A percentile compares a stretch with the other conserved stretches of the same genome.
Conservation (phyloP, 2,888 invertebrate genomes). For the Pammene aurita region DNA sequence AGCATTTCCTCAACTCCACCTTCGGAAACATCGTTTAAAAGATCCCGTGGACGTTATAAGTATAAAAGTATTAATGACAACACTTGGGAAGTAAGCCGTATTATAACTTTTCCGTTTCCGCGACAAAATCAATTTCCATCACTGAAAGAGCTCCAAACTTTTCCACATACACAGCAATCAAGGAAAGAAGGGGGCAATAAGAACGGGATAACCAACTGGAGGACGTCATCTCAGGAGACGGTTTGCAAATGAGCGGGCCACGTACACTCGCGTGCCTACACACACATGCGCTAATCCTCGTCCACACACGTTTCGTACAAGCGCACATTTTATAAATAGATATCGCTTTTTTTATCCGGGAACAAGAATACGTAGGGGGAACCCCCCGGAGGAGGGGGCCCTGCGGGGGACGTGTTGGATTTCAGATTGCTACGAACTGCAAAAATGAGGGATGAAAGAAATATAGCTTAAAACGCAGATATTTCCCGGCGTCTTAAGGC, state of each 20-base stretch:
- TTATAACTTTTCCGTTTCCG: constrained; percentile 71
- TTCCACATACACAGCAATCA: constrained; percentile 80
- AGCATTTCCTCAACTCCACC: constrained; percentile 15
- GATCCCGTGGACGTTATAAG: constrained; percentile 33
- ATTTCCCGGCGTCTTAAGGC: constrained; percentile 83
- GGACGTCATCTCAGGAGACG: constrained; percentile 83
- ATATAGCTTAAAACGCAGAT: constrained; percentile 85
- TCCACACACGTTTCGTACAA: constrained; percentile 73
- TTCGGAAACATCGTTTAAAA: constrained; percentile 30
- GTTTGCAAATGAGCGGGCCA: constrained; percentile 82
- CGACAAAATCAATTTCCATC: constrained; percentile 76
- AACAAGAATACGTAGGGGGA: constrained; percentile 79
- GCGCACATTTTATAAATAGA: constrained; percentile 83
- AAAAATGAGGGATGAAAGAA: constrained; percentile 85
- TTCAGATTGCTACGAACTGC: constrained; percentile 85
- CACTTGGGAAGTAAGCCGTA: constrained; percentile 59
- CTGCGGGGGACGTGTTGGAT: constrained; percentile 83
- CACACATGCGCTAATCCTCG: constrained; percentile 70
- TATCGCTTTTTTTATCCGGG: constrained; percentile 83
- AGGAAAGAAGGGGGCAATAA: constrained; percentile 80
- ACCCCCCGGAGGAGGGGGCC: constrained; percentile 73
- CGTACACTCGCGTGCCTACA: constrained; percentile 61
- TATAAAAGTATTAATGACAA: constrained; percentile 46
- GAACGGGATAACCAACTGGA: constrained; percentile 81
- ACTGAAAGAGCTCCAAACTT: constrained; percentile 73